Base-by-base conservation (phyloP, 2,797 vertebrate species). In the Oreochromis grahami region DNA sequence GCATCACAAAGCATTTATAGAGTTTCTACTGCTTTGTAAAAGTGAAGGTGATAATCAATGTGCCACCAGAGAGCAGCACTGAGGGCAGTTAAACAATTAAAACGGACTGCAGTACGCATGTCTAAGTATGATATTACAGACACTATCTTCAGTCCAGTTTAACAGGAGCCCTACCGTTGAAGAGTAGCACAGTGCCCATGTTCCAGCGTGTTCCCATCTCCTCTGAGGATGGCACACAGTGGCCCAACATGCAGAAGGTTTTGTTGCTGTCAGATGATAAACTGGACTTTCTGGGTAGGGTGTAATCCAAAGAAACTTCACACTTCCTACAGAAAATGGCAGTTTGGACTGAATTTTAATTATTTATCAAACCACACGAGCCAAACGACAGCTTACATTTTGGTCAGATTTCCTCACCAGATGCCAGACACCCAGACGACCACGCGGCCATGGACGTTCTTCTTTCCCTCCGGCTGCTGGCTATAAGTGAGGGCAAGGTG, bases 221-320 rank as follows among this genome's bases (percentile, higher is more conserved):
- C 93, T 98, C 98, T 88, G 96, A 96, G 14, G 96, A 92, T 2
- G 96, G 93, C 0, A 89, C 72, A 84, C 95, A 97, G 90, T 99
- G 97, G 78, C 98, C 99, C 88, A 99, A 88, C 98, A 99, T 97
- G 91, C 98, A 99, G 94, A 98, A 98, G 5, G 98, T 98, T 95
- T 98, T 99, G 95, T 98, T 99, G 94, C 96, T 98, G 89, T 99
- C 99, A 19, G 99, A 98, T 21, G 99, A 98, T 45, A 99, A 96
- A 81, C 97, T 98, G 91, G 97, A 97, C 96, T 98, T 99, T 87
- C 98, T 97, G 79, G 98, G 98, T 45, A 98, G 95, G 3, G 96
- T 96, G 68, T 98, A 99, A 96, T 99, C 98, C 93, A 99, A 95
- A 82, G 96, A 97, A 84, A 98, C 96, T 55, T 99, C 98, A 90